Evolutionary conservation across 2,113 vertebrate species (phyloP).

Genomic region (Tiliqua scincoides): DNA sequence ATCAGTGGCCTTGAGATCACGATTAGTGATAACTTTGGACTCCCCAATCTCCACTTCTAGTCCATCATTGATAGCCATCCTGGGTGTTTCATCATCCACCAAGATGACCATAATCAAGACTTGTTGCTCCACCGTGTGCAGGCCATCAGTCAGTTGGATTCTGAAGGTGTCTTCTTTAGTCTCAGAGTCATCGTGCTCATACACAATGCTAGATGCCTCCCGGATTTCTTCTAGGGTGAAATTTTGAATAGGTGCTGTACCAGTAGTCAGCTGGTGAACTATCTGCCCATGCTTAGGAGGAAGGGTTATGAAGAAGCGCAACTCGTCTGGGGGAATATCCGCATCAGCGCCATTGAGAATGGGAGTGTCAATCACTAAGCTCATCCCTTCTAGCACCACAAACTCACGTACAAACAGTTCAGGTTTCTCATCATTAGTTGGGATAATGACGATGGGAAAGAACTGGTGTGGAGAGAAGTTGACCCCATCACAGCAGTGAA

Average conservation of each 20-base stretch:
- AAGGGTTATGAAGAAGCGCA: conserved; percentile 65
- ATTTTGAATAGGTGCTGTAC: conserved; percentile 47
- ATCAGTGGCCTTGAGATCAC: conserved; percentile 73
- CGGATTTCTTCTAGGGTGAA: conserved; percentile 74
- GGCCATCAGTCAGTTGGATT: conserved; percentile 69
- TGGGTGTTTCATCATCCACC: conserved; percentile 70
- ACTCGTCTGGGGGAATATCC: conserved; percentile 65
- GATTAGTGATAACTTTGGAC: conserved; percentile 63
- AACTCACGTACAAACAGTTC: conserved; percentile 67
- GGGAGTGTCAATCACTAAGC: conserved; percentile 67
- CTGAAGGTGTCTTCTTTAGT: conserved; percentile 71
- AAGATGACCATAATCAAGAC: conserved; percentile 67
- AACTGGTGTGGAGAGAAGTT: conserved; percentile 66
- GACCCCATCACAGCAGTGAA: conserved; percentile 73
- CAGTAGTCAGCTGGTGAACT: conserved; percentile 65
- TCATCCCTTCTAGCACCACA: conserved; percentile 75
- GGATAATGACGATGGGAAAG: conserved; percentile 70
- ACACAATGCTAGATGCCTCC: conserved; percentile 68
- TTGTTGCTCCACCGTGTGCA: conserved; percentile 62
- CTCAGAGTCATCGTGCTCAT: conserved; percentile 76
- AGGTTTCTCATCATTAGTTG: conserved; percentile 71
- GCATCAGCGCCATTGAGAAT: conserved; percentile 68
- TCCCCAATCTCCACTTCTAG: conserved; percentile 66
- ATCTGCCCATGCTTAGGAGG: conserved; percentile 66
- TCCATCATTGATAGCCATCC: conserved; percentile 63